These are phyloP conservation scores for Gymnopithys bicolor DNA, from an alignment of 2,797 vertebrate species.

Conservation along the genomic window DNA sequence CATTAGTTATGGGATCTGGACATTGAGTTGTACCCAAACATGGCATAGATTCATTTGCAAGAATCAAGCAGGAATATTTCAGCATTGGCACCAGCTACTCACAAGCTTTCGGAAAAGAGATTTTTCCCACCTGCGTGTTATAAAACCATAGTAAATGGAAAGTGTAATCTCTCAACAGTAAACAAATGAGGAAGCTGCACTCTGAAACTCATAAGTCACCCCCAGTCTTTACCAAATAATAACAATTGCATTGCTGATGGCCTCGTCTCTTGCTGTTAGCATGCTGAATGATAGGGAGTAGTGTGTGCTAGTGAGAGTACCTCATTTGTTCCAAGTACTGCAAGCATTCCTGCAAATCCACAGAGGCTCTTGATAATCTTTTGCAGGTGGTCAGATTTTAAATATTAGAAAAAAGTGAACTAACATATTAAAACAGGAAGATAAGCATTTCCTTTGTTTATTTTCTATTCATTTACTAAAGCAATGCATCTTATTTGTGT, in stretches of 20 bases:
- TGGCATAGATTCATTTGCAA: not conserved
- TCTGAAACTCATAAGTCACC: slow-evolving; percentile 65
- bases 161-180: slow-evolving; percentile 51
- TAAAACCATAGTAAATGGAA: slow-evolving; percentile 62
- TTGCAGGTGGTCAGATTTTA: slow-evolving; percentile 69
- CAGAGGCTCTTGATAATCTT: slow-evolving; percentile 41
- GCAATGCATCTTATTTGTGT: slow-evolving; percentile 32
- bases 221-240: slow-evolving; percentile 63
- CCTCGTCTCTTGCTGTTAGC: slow-evolving; percentile 23
- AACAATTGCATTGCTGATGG: slow-evolving; percentile 55
- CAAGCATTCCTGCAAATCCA: slow-evolving; percentile 58
- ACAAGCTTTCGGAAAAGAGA: slow-evolving; percentile 9
- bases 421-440: slow-evolving; percentile 54
- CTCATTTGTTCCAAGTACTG: slow-evolving; percentile 50
- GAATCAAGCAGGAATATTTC: not conserved
- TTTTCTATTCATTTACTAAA: slow-evolving; percentile 44
- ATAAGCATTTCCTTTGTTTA: slow-evolving; percentile 49
- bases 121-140: slow-evolving; percentile 61
- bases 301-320: not conserved
- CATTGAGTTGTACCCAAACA: not conserved
- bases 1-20: not conserved
- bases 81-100: not conserved
- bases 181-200: slow-evolving; percentile 63
- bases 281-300: slow-evolving; percentile 24
- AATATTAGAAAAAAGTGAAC: slow-evolving; percentile 49